Percentiles rank a stretch among this genome's conserved stretches.
Evolutionary conservation across 2,888 invertebrate species (phyloP).

Genomic region (Seira ritae): DNA sequence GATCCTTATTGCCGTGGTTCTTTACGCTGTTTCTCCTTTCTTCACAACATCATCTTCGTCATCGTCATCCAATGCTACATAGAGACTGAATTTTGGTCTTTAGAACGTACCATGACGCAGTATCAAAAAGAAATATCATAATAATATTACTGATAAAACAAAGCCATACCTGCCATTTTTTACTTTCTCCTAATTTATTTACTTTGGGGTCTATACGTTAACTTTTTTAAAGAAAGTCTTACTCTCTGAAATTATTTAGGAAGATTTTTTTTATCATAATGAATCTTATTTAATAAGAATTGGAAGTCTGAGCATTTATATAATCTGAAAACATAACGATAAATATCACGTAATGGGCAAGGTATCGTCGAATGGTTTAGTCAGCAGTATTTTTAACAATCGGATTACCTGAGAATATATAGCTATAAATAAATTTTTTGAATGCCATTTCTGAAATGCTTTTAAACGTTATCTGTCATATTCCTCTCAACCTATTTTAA

Average conservation of each 20-base stretch:
- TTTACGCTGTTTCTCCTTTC: slow-evolving; percentile 50
- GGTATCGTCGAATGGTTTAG: slow-evolving; percentile 6
- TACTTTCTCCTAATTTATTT: slow-evolving; percentile 6
- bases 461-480: background rate
- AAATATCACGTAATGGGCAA: background rate
- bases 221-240: too few species aligned
- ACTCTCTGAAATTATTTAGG: too few species aligned
- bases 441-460: background rate
- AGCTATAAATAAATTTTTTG: background rate
- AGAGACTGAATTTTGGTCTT: background rate
- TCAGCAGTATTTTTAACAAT: slow-evolving; percentile 53
- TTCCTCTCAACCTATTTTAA: background rate
- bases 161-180: slow-evolving; percentile 27
- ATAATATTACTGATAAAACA: background rate
- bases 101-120: background rate
- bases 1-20: slow-evolving; percentile 63
- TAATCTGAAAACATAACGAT: background rate
- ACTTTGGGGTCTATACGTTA: background rate
- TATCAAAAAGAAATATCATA: background rate
- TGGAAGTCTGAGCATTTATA: slow-evolving; percentile 33
- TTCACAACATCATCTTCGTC: background rate
- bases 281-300: background rate
- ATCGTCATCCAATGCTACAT: background rate
- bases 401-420: slow-evolving; percentile 41
- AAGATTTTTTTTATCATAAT: background rate